Percentiles rank a stretch among this genome's conserved stretches.
phyloP scores from a whole-genome alignment of 2,888 invertebrate species.

The Agonopterix heracliana region DNA sequence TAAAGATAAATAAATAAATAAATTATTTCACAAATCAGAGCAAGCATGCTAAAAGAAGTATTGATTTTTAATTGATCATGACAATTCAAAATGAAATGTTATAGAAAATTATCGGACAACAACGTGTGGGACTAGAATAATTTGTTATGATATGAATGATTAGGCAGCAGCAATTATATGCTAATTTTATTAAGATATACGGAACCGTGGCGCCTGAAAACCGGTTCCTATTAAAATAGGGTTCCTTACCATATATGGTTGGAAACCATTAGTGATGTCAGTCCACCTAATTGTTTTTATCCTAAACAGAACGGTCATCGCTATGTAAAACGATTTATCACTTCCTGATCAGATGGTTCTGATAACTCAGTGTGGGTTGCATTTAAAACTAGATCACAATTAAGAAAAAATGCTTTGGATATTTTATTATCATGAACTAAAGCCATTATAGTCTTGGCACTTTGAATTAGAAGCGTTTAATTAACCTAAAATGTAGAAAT shows the following conservation, averaged over 20 bases:
- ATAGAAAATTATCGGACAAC: no score
- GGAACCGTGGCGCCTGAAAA: slow-evolving; percentile 38
- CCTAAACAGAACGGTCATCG: slow-evolving; percentile 33
- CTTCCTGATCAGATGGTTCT: slow-evolving; percentile 38
- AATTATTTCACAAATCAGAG: no score
- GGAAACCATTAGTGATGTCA: slow-evolving; percentile 28
- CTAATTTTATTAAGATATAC: slow-evolving; percentile 44
- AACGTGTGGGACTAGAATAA: slow-evolving; percentile 23
- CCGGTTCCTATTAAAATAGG: slow-evolving; percentile 30
- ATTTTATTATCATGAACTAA: no score
- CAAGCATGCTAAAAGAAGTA: no score
- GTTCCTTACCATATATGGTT: slow-evolving; percentile 30
- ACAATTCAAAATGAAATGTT: no score
- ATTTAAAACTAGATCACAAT: no score
- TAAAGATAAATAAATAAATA: no score
- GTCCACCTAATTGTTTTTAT: slow-evolving; percentile 38
- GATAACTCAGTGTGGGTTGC: background rate
- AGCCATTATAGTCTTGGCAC: no score
- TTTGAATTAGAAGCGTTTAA: no score
- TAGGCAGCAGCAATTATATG: slow-evolving; percentile 37
- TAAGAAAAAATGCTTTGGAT: no score
- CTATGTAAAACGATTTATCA: slow-evolving; percentile 23
- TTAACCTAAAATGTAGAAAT: no score
- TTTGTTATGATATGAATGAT: slow-evolving; percentile 10
- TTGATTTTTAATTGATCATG: no score